Percentiles rank a stretch among this genome's conserved stretches.
Conservation (phyloP, 2,113 vertebrate species). For the Malurus alboscapulatus region DNA sequence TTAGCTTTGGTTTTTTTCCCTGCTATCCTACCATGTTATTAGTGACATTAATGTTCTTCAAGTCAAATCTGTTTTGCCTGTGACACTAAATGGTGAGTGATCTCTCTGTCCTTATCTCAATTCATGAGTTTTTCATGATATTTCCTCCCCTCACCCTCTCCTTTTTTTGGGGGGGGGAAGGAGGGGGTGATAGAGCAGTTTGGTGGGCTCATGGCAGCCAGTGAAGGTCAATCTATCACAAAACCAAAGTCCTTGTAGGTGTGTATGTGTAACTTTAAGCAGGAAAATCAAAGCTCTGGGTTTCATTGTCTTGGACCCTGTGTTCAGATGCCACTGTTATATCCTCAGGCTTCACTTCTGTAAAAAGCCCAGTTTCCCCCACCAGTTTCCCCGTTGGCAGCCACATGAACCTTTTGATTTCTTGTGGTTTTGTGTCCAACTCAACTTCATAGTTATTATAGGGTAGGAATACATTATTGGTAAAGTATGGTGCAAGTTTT, state of each 20-base stretch:
- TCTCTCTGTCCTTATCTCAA: background rate
- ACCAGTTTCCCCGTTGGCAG: background rate
- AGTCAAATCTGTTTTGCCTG: background rate
- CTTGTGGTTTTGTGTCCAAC: background rate
- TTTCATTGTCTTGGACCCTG: background rate
- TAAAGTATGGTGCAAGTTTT: background rate
- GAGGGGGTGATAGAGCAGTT: background rate
- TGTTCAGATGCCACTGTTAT: background rate
- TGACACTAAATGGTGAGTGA: background rate
- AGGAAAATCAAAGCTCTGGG: background rate
- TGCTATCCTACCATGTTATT: background rate
- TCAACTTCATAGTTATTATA: background rate
- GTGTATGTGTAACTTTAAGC: background rate
- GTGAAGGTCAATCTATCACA: background rate
- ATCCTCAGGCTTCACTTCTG: background rate
- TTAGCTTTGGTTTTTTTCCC: background rate
- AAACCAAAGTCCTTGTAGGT: background rate
- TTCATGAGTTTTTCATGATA: rapidly evolving
- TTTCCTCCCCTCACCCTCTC: rapidly evolving
- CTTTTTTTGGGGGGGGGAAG: background rate
- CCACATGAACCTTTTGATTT: background rate
- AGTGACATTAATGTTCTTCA: background rate
- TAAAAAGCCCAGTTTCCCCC: rapidly evolving
- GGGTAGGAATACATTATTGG: background rate
- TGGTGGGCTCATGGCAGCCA: rapidly evolving